A percentile compares a stretch with the other conserved stretches of the same genome.
Conservation (phyloP, 2,888 invertebrate genomes). For the Metacarcinus magister region DNA sequence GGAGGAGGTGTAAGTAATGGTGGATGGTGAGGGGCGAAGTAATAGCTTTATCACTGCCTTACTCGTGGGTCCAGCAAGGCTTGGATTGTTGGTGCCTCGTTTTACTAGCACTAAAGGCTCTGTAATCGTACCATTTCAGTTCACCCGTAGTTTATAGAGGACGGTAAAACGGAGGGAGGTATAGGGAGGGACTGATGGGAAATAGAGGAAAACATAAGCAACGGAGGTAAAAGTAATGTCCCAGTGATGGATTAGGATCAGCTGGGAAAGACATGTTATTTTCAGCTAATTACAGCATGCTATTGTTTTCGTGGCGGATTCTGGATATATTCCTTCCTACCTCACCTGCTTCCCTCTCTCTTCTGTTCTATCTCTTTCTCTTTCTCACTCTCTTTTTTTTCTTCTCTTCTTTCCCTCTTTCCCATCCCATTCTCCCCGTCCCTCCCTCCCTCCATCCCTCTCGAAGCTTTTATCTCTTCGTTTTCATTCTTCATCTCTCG, state of each 20-base stretch:
- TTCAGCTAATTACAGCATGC: neutral
- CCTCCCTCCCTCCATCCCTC: neutral
- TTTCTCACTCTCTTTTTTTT: neutral
- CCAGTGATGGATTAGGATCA: neutral
- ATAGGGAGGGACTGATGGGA: no score
- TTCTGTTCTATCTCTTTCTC: neutral
- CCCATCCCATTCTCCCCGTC: neutral
- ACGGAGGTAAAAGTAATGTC: neutral
- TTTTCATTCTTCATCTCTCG: neutral
- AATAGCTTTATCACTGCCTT: neutral
- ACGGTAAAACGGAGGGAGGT: neutral
- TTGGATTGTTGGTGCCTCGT: neutral
- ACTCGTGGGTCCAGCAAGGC: neutral
- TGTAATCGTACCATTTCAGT: neutral
- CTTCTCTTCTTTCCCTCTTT: neutral
- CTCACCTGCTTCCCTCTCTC: neutral
- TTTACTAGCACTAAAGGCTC: neutral
- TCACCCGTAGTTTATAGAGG: neutral
- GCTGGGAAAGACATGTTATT: neutral
- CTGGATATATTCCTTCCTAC: neutral
- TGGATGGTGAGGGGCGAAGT: neutral
- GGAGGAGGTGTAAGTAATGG: neutral
- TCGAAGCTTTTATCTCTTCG: slow-evolving; percentile 8
- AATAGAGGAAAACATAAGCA: no score
- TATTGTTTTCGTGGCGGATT: neutral